phyloP scores from a whole-genome alignment of 2,888 invertebrate genomes.

The Synanthedon andrenaeformis region DNA sequence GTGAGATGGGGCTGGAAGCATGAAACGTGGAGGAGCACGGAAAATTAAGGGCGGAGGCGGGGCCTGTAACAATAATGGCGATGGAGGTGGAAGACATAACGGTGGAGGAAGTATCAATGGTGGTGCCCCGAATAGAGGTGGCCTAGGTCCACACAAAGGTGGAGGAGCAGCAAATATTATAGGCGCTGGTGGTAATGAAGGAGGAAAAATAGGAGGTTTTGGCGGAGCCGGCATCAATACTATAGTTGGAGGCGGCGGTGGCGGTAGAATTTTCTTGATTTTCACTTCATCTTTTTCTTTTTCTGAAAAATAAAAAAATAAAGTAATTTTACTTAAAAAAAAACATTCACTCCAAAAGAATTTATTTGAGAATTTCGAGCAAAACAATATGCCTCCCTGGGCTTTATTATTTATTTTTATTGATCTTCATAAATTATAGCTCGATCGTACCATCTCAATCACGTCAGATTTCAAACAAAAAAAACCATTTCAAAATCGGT shows the following conservation, averaged over 20 bases:
- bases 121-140: slow-evolving; percentile 5
- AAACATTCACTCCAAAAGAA: no score
- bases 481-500: no score
- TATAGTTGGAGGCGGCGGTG: slow-evolving; percentile 36
- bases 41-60: slow-evolving; percentile 14
- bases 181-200: slow-evolving; percentile 18
- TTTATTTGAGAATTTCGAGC: not conserved
- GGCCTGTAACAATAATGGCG: slow-evolving; percentile 8
- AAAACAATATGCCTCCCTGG: no score
- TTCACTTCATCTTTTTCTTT: slow-evolving; percentile 16
- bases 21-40: slow-evolving; percentile 9
- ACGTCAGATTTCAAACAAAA: no score
- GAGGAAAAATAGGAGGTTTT: slow-evolving; percentile 1
- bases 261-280: slow-evolving; percentile 9
- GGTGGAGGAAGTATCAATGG: slow-evolving; percentile 9
- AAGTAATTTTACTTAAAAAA: not conserved
- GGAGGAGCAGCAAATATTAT: slow-evolving; percentile 8
- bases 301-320: slow-evolving; percentile 3
- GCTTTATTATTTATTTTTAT: no score
- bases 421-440: no score
- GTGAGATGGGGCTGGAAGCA: slow-evolving; percentile 14
- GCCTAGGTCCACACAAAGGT: not conserved
- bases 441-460: no score
- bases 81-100: slow-evolving; percentile 6
- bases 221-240: slow-evolving; percentile 35